These are phyloP conservation scores for Cromileptes altivelis DNA, from an alignment of 2,113 vertebrate genomes.

Conservation along the genomic window DNA sequence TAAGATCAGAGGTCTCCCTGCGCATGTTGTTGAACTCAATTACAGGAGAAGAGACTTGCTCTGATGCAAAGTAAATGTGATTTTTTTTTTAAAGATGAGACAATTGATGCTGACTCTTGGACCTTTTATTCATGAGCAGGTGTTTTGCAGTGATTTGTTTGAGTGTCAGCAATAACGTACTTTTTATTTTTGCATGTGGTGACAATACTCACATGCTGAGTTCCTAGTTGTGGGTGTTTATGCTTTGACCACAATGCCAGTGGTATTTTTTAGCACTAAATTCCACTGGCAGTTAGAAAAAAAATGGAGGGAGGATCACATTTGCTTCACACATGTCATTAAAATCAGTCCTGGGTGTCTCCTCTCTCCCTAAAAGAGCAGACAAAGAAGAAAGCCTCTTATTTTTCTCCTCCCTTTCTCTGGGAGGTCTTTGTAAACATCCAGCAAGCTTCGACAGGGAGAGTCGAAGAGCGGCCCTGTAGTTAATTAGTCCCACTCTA, in stretches of 20 bases:
- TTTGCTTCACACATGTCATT: constrained; percentile 83
- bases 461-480: constrained; percentile 60
- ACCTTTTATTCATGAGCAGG: constrained; percentile 27
- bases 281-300: constrained; percentile 69
- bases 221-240: constrained; percentile 68
- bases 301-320: constrained; percentile 69
- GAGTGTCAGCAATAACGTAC: constrained; percentile 27
- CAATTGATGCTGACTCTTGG: constrained; percentile 7
- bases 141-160: constrained; percentile 49
- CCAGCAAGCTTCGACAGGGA: constrained; percentile 67
- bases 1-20: constrained; percentile 29
- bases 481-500: constrained; percentile 78
- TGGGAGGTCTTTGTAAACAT: constrained; percentile 75
- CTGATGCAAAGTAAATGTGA: not conserved
- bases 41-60: not conserved
- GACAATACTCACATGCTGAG: constrained; percentile 65
- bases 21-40: not conserved
- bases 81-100: not conserved
- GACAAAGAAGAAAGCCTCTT: constrained; percentile 69
- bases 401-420: constrained; percentile 68
- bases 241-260: constrained; percentile 69
- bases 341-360: constrained; percentile 78
- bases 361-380: constrained; percentile 64
- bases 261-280: constrained; percentile 74
- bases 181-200: constrained; percentile 70